Evolutionary conservation across 2,888 invertebrate species (phyloP).

Genomic region (Eustalomyia histrio): DNA sequence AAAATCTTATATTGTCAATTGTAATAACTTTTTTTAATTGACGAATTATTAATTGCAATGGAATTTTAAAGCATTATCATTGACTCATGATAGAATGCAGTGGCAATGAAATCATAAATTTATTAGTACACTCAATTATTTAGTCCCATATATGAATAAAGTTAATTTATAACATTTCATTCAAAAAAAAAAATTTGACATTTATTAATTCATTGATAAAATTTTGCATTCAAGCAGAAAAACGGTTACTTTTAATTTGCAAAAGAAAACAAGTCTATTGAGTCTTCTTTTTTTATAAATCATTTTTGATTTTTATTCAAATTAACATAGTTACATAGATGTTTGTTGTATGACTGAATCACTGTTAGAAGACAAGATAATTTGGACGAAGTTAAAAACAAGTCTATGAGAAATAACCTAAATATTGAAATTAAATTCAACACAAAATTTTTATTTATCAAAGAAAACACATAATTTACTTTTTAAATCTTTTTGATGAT

Average conservation of each 20-base stretch:
- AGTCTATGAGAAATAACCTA: slow-evolving; percentile 32
- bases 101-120: too few species aligned
- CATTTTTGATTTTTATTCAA: not conserved
- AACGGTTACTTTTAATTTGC: not conserved
- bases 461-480: not conserved
- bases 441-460: too few species aligned
- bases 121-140: too few species aligned
- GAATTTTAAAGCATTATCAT: too few species aligned
- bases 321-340: slow-evolving; percentile 37
- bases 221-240: not conserved
- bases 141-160: too few species aligned
- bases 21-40: too few species aligned
- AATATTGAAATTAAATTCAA: slow-evolving; percentile 17
- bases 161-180: too few species aligned
- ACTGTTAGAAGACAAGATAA: not conserved
- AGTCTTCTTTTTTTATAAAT: not conserved
- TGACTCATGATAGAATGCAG: too few species aligned
- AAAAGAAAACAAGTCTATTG: not conserved
- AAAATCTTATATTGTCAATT: too few species aligned
- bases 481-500: not conserved
- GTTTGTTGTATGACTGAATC: not conserved
- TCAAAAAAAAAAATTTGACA: too few species aligned
- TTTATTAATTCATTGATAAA: too few species aligned
- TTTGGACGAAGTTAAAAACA: slow-evolving; percentile 19
- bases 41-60: too few species aligned